A percentile compares a stretch with the other conserved stretches of the same genome.
Conservation (phyloP, 2,797 vertebrate genomes). For the Nannoperca obscura region DNA sequence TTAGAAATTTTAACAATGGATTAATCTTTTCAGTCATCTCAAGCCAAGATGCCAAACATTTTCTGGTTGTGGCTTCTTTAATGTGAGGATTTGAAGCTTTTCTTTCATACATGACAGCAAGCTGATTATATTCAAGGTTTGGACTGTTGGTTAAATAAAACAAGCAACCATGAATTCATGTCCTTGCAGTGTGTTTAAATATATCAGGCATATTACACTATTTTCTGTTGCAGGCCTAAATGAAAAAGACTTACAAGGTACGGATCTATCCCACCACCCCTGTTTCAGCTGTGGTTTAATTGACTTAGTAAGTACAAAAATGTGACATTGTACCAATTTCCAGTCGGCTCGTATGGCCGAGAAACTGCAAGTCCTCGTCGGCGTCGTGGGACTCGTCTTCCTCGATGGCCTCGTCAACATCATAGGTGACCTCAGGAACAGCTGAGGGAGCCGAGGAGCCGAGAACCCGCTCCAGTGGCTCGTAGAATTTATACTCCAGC, state of each 20-base stretch:
- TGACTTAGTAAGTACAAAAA: not conserved
- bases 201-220: not conserved
- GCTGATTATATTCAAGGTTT: not conserved
- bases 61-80: not conserved
- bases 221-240: not conserved
- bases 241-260: not conserved
- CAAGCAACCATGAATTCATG: not conserved
- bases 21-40: no score
- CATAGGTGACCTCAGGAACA: slow-evolving; percentile 69
- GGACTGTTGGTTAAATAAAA: not conserved
- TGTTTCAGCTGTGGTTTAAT: not conserved
- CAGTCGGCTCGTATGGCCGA: slow-evolving; percentile 55
- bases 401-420: slow-evolving; percentile 64
- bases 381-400: slow-evolving; percentile 73
- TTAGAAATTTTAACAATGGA: not conserved
- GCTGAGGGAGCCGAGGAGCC: slow-evolving; percentile 47
- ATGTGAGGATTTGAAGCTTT: not conserved
- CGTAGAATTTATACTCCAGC: slow-evolving; percentile 78
- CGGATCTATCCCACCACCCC: not conserved
- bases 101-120: not conserved
- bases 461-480: slow-evolving; percentile 75
- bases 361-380: slow-evolving; percentile 73
- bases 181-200: not conserved
- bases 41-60: not conserved
- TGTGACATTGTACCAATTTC: slow-evolving; percentile 64